Conservation (phyloP, 2,797 vertebrate species). For the Acridotheres tristis region DNA sequence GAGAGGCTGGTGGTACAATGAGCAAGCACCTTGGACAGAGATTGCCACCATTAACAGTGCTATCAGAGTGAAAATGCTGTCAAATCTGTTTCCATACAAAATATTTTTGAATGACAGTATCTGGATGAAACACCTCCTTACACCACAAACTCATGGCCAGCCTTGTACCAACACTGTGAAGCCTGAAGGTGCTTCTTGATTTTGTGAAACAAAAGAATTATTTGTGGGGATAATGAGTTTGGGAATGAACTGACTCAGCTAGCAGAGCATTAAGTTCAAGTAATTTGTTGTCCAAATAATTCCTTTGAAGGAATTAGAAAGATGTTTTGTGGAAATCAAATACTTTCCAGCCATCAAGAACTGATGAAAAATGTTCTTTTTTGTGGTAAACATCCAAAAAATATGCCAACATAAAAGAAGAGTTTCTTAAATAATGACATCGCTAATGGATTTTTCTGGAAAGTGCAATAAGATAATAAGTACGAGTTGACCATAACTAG, state of each 20-base stretch:
- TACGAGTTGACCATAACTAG: background rate
- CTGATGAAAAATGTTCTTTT: background rate
- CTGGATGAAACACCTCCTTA: background rate
- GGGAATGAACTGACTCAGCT: background rate
- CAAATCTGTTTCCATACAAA: background rate
- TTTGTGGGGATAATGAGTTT: background rate
- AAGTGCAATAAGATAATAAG: background rate
- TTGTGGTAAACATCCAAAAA: background rate
- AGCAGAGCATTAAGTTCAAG: background rate
- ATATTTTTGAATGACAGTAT: background rate
- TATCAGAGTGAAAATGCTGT: fast-evolving
- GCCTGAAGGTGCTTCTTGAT: background rate
- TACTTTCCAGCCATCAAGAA: background rate
- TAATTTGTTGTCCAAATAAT: background rate
- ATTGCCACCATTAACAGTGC: background rate
- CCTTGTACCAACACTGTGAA: background rate
- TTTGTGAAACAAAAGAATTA: background rate
- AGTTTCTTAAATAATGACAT: background rate
- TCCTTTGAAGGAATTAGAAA: background rate
- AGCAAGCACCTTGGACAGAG: constrained; percentile 64
- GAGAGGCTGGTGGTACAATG: background rate
- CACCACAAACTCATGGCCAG: background rate
- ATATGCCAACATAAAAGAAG: background rate
- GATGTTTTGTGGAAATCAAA: background rate
- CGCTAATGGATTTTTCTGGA: background rate